phyloP scores from a whole-genome alignment of 2,888 invertebrate species.

The Trachelus troglodyta region DNA sequence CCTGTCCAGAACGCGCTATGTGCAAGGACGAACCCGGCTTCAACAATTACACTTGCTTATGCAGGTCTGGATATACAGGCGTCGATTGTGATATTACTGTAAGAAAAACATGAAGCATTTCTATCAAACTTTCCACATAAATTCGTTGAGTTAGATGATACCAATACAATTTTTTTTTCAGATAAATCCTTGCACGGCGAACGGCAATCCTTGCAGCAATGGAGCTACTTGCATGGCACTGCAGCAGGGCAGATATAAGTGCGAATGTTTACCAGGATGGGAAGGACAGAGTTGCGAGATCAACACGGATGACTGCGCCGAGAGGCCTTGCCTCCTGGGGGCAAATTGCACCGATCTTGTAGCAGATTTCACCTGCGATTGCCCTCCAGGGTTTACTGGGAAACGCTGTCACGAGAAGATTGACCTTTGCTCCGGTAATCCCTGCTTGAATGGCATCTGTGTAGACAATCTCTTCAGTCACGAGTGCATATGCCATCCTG shows the following conservation, averaged over 20 bases:
- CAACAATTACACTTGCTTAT: slow-evolving; percentile 92
- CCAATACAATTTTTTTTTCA: slow-evolving; percentile 60
- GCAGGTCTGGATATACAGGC: slow-evolving; percentile 94
- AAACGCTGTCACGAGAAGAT: slow-evolving; percentile 96
- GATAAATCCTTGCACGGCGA: slow-evolving; percentile 91
- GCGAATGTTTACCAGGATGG: slow-evolving; percentile 97
- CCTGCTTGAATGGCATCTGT: slow-evolving; percentile 94
- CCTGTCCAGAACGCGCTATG: slow-evolving; percentile 96
- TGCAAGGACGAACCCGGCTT: slow-evolving; percentile 94
- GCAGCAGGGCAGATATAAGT: slow-evolving; percentile 92
- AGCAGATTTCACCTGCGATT: slow-evolving; percentile 92
- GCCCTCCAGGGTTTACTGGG: slow-evolving; percentile 94
- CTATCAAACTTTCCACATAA: neutral
- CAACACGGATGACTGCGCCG: slow-evolving; percentile 94
- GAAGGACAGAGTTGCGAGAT: slow-evolving; percentile 94
- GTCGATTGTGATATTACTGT: slow-evolving; percentile 90
- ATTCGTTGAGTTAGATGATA: slow-evolving; percentile 1
- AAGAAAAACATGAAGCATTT: slow-evolving; percentile 50
- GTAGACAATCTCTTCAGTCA: slow-evolving; percentile 88
- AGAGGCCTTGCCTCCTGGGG: slow-evolving; percentile 89
- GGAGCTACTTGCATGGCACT: slow-evolving; percentile 90
- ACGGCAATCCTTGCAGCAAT: slow-evolving; percentile 91
- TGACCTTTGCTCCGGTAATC: slow-evolving; percentile 88
- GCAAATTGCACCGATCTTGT: slow-evolving; percentile 95
- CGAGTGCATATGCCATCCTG: slow-evolving; percentile 91